phyloP scores from a whole-genome alignment of 2,888 invertebrate genomes.

The Caenorhabditis japonica region DNA sequence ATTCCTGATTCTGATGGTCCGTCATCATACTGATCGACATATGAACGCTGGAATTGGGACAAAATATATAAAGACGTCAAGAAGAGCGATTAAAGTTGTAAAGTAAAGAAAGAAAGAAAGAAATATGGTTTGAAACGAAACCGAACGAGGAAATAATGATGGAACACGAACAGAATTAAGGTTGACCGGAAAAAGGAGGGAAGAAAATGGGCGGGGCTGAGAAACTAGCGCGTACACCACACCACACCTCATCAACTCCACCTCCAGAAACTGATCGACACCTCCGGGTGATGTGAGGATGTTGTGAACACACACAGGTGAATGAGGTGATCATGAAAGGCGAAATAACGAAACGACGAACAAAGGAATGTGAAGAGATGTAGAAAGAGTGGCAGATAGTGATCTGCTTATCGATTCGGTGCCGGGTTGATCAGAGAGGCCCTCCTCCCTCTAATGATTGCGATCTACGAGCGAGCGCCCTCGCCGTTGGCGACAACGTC shows the following conservation, averaged over 20 bases:
- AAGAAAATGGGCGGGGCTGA: constrained; percentile 9
- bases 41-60: not conserved
- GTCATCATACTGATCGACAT: constrained; percentile 35
- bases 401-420: constrained; percentile 47
- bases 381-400: constrained; percentile 13
- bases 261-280: not conserved
- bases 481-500: constrained; percentile 26
- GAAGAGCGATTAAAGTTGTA: too few relatives aligned
- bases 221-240: not conserved
- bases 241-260: not conserved
- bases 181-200: not conserved
- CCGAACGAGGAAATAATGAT: constrained; percentile 8
- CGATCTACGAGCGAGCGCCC: constrained; percentile 31
- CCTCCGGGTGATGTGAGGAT: not conserved
- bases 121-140: not conserved
- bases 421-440: constrained; percentile 44
- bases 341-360: constrained; percentile 13
- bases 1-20: not conserved
- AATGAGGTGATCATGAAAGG: constrained; percentile 1
- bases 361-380: constrained; percentile 21
- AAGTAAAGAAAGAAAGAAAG: constrained; percentile 1
- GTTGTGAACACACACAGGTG: not conserved
- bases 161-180: constrained; percentile 4
- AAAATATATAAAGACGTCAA: not conserved
- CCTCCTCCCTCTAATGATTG: constrained; percentile 21